phyloP scores from a whole-genome alignment of 2,797 vertebrate species.

The Todus mexicanus region DNA sequence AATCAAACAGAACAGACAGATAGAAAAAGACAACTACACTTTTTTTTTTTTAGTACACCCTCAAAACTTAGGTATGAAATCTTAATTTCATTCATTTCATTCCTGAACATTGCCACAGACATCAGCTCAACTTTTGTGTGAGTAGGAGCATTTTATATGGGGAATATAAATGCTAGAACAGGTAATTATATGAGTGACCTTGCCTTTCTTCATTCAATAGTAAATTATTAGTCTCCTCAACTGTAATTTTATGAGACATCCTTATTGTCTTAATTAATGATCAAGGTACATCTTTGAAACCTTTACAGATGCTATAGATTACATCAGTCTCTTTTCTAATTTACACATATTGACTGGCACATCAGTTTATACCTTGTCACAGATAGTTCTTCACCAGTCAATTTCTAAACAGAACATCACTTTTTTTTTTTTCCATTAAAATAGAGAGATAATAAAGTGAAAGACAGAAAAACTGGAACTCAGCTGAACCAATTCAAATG shows the following conservation, averaged over 20 bases:
- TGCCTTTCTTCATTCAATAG: neutral
- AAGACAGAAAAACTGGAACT: constrained; percentile 22
- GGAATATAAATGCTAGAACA: constrained; percentile 18
- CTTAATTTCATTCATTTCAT: neutral
- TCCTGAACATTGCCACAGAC: neutral
- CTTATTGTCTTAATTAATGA: constrained; percentile 37
- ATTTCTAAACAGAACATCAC: neutral
- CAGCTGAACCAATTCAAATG: constrained; percentile 38
- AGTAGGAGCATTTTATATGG: neutral
- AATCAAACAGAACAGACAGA: neutral
- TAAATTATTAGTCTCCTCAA: constrained; percentile 21
- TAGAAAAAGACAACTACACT: neutral
- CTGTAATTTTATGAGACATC: constrained; percentile 8
- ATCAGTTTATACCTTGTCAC: neutral
- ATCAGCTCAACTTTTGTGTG: neutral
- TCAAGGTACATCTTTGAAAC: neutral
- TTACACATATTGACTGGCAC: neutral
- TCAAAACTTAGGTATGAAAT: neutral
- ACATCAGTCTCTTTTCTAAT: neutral
- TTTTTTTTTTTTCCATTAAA: neutral
- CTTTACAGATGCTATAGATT: neutral
- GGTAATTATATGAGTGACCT: constrained; percentile 21
- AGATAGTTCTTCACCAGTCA: neutral
- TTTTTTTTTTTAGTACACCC: neutral
- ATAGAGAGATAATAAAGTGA: constrained; percentile 26